These are phyloP conservation scores for Actinopyga echinites DNA, from an alignment of 53 echinoderm and acorn worm species.

Conservation along the genomic window DNA sequence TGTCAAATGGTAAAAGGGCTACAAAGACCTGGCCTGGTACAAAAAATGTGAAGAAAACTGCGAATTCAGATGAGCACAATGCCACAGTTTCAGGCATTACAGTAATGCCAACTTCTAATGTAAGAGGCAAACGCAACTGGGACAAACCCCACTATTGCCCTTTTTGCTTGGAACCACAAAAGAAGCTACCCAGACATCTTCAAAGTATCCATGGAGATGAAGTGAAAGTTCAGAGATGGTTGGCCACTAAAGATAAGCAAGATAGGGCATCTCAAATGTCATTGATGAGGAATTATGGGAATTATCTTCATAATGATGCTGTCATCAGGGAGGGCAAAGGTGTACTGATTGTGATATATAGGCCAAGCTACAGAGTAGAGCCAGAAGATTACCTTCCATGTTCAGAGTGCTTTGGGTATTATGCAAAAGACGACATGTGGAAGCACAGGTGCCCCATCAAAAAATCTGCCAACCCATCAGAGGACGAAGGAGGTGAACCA, in stretches of 20 bases:
- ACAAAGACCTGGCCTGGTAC: background rate
- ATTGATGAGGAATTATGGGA: constrained; percentile 59
- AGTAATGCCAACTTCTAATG: constrained; percentile 42
- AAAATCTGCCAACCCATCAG: background rate
- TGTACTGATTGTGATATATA: constrained; percentile 48
- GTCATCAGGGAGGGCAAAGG: constrained; percentile 63
- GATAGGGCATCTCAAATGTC: constrained; percentile 51
- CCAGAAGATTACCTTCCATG: constrained; percentile 65
- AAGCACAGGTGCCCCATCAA: constrained; percentile 59
- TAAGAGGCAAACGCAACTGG: constrained; percentile 49
- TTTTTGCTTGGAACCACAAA: constrained; percentile 49
- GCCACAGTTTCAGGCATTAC: background rate
- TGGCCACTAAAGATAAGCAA: constrained; percentile 22
- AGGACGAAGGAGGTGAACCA: constrained; percentile 28
- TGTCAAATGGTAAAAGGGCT: too few species aligned
- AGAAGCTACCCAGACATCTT: constrained; percentile 66
- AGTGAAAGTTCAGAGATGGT: constrained; percentile 43
- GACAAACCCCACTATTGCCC: constrained; percentile 75
- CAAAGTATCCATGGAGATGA: constrained; percentile 47
- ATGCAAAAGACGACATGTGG: constrained; percentile 64
- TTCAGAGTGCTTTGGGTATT: constrained; percentile 58
- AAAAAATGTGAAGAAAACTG: background rate
- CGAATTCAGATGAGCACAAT: background rate
- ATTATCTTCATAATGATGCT: constrained; percentile 55
- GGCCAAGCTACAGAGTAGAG: constrained; percentile 45